These are phyloP conservation scores for Drosophila sp. DNA, from an alignment of 1,140 invertebrate genomes.

Conservation along the genomic window DNA sequence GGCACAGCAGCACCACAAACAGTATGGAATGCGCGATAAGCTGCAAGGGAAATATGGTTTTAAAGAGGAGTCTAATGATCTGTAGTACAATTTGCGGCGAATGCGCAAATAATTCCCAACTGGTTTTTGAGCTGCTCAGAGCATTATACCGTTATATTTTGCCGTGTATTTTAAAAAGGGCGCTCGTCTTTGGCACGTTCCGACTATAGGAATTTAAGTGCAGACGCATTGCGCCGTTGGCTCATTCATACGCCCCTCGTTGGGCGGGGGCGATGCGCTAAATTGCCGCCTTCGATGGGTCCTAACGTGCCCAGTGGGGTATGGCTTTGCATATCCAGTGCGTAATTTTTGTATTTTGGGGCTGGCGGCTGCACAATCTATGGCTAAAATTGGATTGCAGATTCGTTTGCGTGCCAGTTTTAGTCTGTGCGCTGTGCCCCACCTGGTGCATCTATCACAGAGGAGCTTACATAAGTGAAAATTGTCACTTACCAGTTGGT, in stretches of 20 bases:
- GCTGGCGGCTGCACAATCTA: slow-evolving; percentile 55
- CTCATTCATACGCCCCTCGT: slow-evolving; percentile 36
- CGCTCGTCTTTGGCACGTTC: slow-evolving; percentile 69
- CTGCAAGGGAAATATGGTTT: slow-evolving; percentile 31
- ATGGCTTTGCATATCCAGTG: slow-evolving; percentile 84
- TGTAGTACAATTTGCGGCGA: not conserved
- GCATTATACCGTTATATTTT: not conserved
- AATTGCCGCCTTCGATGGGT: slow-evolving; percentile 66
- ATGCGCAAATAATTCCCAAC: slow-evolving; percentile 56
- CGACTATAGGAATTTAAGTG: slow-evolving; percentile 15
- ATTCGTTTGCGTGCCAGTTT: slow-evolving; percentile 56
- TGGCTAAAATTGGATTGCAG: slow-evolving; percentile 43
- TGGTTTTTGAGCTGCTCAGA: slow-evolving; percentile 18
- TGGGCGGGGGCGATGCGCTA: slow-evolving; percentile 51
- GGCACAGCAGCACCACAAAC: slow-evolving; percentile 74
- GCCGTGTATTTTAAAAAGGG: slow-evolving; percentile 52
- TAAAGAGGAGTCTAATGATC: not conserved
- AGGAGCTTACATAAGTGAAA: slow-evolving; percentile 28
- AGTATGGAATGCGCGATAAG: slow-evolving; percentile 76
- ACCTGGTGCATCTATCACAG: slow-evolving; percentile 25
- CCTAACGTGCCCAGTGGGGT: slow-evolving; percentile 74
- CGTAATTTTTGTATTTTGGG: slow-evolving; percentile 77
- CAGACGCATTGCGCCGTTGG: slow-evolving; percentile 76
- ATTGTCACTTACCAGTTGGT: slow-evolving; percentile 78
- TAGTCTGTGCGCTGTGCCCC: slow-evolving; percentile 62